Conservation (phyloP, 1,140 invertebrate species). For the Drusus annulatus region DNA sequence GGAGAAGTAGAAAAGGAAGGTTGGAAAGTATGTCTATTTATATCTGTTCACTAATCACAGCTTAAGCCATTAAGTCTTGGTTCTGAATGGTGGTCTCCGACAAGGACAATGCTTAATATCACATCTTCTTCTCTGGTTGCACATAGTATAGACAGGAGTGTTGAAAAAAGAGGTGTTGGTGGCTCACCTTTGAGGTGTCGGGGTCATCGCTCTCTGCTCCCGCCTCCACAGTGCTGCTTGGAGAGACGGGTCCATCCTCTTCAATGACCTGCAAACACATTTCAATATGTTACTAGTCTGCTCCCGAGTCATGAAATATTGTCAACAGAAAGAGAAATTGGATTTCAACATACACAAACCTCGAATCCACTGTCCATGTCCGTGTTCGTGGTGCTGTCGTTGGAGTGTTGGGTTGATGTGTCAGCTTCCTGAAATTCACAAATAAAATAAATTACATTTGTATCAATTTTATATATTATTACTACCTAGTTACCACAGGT, state of each 20-base stretch:
- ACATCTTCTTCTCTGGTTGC: too few species aligned
- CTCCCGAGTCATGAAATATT: background rate
- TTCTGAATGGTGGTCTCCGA: too few species aligned
- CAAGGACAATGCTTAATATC: too few species aligned
- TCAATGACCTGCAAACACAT: slow-evolving; percentile 62
- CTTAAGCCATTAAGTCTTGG: too few species aligned
- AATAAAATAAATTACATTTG: too few species aligned
- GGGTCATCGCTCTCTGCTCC: slow-evolving; percentile 65
- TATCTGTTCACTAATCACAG: too few species aligned
- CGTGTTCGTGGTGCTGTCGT: background rate
- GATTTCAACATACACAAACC: slow-evolving; percentile 53
- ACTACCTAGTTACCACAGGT: too few species aligned
- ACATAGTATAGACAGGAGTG: too few species aligned
- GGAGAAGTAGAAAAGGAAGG: too few species aligned
- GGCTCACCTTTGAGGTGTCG: slow-evolving; percentile 62
- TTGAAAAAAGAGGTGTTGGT: background rate
- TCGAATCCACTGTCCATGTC: slow-evolving; percentile 65
- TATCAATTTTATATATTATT: too few species aligned
- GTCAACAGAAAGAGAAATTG: background rate
- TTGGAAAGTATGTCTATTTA: too few species aligned
- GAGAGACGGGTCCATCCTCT: slow-evolving; percentile 65
- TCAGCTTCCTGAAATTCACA: slow-evolving; percentile 30
- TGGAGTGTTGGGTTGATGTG: background rate
- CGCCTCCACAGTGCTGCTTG: slow-evolving; percentile 65
- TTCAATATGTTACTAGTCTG: background rate